Base-by-base conservation (phyloP, 2,113 vertebrate genomes). In the Mesitornis unicolor region DNA sequence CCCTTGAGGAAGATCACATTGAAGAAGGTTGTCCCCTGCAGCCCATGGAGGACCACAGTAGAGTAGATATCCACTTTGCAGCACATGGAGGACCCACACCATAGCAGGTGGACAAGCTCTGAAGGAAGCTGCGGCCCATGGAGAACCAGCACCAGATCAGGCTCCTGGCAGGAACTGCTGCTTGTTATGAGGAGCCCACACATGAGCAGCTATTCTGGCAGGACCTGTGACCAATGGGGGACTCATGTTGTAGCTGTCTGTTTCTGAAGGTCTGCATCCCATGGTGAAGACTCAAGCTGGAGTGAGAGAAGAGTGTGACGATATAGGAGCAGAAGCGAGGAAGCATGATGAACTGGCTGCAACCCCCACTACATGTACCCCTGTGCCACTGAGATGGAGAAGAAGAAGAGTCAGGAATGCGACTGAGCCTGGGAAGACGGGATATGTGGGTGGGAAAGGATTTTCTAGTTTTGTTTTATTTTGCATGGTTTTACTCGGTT, bases 381-480 rank as follows among this genome's bases (percentile, higher is more conserved):
- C 11, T 59, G 10, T 16, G 10, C 5, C 6, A 1, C 24, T 48
- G 4, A 2, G 3, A 1, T 14, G 16, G 36, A 57, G 28, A 21
- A 47, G 3, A 5, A 28, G 29, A 60, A 54, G 5, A 77, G 31
- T 40, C 19, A 31, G 9, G 33, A 74, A 13, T 22, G 8, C 69
- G 61, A 10, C 0, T 6, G 10, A 61, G 19, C 33, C 43, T 73
- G 2, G 2, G 2, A 60, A 56, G 25, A 74, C 70, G 6, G 3
- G 2, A 4, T 0, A 1, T 4, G 8, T 7, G 10, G 2, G 2
- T 18, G 1, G 4, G 18, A 29, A 13, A 4, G 15, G 4, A 5
- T 0, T 6, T 81, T 73, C n/a, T 38, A 53, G 7, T 21, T 40
- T 31, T 80, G 48, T 20, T 42, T 53, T 43, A 26, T 63, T 63